Base-by-base conservation (phyloP, 2,113 vertebrate genomes). In the Gopherus evgoodei region DNA sequence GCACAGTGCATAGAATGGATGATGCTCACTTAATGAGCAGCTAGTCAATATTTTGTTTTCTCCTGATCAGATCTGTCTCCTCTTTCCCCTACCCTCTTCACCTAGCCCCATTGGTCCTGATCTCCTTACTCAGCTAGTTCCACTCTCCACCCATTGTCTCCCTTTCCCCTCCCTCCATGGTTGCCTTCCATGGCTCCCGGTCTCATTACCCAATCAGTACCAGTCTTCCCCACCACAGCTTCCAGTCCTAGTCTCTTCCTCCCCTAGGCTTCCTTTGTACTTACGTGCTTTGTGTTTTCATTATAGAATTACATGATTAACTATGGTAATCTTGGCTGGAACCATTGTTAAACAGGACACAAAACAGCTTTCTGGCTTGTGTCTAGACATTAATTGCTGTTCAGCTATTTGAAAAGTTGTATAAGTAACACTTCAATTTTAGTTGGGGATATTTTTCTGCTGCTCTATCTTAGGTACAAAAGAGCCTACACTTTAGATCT, bases 401-500 rank as follows among this genome's bases (percentile, higher is more conserved):
- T 86, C 1, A 1, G 17, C 52, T 88, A 11, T 59, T 92, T 88
- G 22, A 75, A 92, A 94, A 86, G 19, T 78, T 44, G 11, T 78
- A 21, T 56, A n/a, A 57, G 19, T 6, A 80, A 86, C n/a, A 10
- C 72, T 44, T 31, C 84, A 9, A n/a, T 6, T 90, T 25, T 4
- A 90, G 25, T 52, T 89, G 72, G 69, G 4, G 5, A 31, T 5
- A 87, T 4, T 94, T 90, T 87, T 22, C 2, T 47, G 83, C 49
- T 80, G 29, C 6, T 56, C 54, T 83, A 31, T 56, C 54, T 94
- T 90, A 31, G 80, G 6, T 81, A 91, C 11, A 93, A 83, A 9
- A 16, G 89, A 88, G 1, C 78, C 5, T 85, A 2, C 91, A 72
- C 42, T 94, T 96, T 31, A 81, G 72, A 38, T 88, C 52, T 95